phyloP scores from a whole-genome alignment of 2,888 invertebrate genomes.

The Trissoscelio sp. region DNA sequence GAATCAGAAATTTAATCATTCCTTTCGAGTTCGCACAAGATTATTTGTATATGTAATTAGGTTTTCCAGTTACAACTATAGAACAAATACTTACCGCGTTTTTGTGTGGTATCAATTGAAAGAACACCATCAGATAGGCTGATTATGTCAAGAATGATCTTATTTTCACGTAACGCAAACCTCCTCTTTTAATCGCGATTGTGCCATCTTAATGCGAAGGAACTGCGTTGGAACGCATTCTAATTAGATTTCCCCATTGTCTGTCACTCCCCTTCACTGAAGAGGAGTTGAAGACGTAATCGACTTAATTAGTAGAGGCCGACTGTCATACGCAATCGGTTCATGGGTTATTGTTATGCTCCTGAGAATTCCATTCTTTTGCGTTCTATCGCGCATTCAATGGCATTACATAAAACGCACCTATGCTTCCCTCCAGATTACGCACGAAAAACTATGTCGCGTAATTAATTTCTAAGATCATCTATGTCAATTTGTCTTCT shows the following conservation, averaged over 20 bases:
- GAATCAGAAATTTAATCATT: too few species aligned
- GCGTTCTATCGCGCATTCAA: slow-evolving; percentile 31
- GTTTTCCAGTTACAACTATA: too few species aligned
- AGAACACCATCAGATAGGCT: slow-evolving; percentile 35
- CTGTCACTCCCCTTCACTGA: slow-evolving; percentile 64
- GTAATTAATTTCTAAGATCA: too few species aligned
- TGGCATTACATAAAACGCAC: slow-evolving; percentile 37
- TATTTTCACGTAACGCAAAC: slow-evolving; percentile 59
- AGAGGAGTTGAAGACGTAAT: slow-evolving; percentile 64
- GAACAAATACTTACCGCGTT: slow-evolving; percentile 11
- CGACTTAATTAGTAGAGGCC: slow-evolving; percentile 67
- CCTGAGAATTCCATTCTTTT: slow-evolving; percentile 49
- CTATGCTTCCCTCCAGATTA: slow-evolving; percentile 10
- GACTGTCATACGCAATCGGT: slow-evolving; percentile 66
- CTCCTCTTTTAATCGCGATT: slow-evolving; percentile 51
- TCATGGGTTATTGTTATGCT: slow-evolving; percentile 60
- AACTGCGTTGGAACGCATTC: slow-evolving; percentile 66
- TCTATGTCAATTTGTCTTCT: too few species aligned
- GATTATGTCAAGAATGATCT: slow-evolving; percentile 57
- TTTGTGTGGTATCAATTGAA: slow-evolving; percentile 52
- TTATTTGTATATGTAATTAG: too few species aligned
- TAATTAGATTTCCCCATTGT: slow-evolving; percentile 70
- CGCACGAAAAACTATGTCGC: slow-evolving; percentile 27
- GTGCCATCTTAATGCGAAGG: slow-evolving; percentile 59
- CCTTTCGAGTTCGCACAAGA: too few species aligned